phyloP scores from a whole-genome alignment of 2,797 vertebrate genomes.

The Chloroceryle inda region DNA sequence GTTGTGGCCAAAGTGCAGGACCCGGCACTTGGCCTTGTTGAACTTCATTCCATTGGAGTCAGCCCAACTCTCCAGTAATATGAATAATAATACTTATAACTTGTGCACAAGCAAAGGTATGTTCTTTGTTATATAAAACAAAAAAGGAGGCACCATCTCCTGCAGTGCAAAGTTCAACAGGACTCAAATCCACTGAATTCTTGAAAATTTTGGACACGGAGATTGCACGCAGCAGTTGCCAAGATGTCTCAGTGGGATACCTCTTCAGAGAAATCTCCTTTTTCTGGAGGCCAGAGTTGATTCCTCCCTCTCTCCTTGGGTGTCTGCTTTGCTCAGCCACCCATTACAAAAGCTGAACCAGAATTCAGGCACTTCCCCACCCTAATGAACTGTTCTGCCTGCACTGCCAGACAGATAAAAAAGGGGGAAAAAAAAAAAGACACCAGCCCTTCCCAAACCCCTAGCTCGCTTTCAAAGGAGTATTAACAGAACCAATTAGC shows the following conservation, averaged over 20 bases:
- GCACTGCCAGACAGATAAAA: not conserved
- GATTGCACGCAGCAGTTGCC: not conserved
- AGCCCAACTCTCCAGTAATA: too few relatives aligned
- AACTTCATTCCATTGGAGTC: too few relatives aligned
- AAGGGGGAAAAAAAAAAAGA: not conserved
- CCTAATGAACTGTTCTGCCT: not conserved
- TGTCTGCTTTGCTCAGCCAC: not conserved
- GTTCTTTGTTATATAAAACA: not conserved
- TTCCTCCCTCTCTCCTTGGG: not conserved
- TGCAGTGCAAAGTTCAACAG: not conserved
- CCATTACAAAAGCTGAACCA: not conserved
- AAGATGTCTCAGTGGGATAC: not conserved
- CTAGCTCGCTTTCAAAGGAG: not conserved
- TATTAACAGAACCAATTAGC: not conserved
- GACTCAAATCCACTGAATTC: not conserved
- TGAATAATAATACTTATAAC: not conserved
- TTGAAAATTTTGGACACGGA: not conserved
- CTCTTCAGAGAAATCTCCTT: not conserved
- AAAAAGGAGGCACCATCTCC: not conserved
- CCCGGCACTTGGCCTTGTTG: too few relatives aligned
- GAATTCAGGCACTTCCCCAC: not conserved
- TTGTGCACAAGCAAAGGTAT: not conserved
- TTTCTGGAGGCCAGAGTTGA: not conserved
- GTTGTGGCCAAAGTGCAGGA: too few relatives aligned
- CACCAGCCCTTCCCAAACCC: not conserved